Percentiles rank a stretch among this genome's conserved stretches.
Conservation (phyloP, 2,113 vertebrate species). For the Lepus europaeus region DNA sequence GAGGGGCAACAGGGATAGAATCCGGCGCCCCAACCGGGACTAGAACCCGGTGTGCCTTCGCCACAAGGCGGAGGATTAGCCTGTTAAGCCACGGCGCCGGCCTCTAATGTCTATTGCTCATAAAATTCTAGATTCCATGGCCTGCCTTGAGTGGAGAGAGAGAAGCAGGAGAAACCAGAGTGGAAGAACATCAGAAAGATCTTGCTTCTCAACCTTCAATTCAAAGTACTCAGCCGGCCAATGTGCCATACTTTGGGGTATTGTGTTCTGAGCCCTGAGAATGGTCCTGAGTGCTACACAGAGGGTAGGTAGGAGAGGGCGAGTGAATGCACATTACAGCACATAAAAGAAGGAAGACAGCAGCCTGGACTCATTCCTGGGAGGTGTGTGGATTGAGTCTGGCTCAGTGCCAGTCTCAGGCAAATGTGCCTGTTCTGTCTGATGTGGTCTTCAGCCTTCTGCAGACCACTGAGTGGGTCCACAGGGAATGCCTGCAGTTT, state of each 20-base stretch:
- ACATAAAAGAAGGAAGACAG: background rate
- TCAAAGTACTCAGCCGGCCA: background rate
- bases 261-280: background rate
- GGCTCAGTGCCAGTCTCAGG: background rate
- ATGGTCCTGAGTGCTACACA: background rate
- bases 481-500: background rate
- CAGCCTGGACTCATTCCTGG: background rate
- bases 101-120: background rate
- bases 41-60: too few relatives aligned
- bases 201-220: background rate
- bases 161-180: background rate
- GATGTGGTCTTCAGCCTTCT: too few relatives aligned
- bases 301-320: background rate
- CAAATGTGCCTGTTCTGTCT: too few relatives aligned
- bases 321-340: background rate
- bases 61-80: too few relatives aligned
- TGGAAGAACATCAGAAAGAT: background rate
- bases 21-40: too few relatives aligned
- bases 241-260: background rate
- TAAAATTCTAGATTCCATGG: background rate
- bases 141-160: background rate
- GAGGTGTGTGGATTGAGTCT: background rate
- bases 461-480: accelerated
- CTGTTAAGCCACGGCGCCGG: too few relatives aligned
- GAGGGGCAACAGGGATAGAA: too few relatives aligned